Base-by-base conservation (phyloP, 2,113 vertebrate genomes). In the Anarrhichthys ocellatus region DNA sequence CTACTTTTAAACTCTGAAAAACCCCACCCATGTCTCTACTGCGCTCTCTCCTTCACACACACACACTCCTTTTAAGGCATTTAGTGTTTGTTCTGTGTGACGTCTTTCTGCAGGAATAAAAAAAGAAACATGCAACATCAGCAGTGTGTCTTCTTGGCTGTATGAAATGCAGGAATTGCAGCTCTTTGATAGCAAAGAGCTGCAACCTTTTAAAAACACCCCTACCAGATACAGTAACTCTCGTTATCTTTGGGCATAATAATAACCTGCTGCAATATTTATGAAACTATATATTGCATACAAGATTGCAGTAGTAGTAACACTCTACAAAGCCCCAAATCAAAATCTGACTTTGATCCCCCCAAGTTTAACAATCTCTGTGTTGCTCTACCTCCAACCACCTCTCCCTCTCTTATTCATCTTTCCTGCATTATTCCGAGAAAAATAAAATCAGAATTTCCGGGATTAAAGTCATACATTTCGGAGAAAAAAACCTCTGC, bases 21-120 rank as follows among this genome's bases (percentile, higher is more conserved):
- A 70, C 40, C 36, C 63, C 38, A 52, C 22, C 40, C 24, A 34
- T 10, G 18, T 64, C 24, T 48, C 52, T 2, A 6, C 63, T 18
- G 9, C 75, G 56, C 13, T 17, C 36, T 66, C 74, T 44, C 36
- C 27, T 73, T 48, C 58, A 38, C 54, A 56, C 22, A 56, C 22
- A 27, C 56, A 32, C 40, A 32, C 40, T 76, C 71, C 72, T 76
- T 84, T 72, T 77, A 71, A 81, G 80, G 70, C 42, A 42, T 83
- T 83, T 63, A 69, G 54, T 50, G 27, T n/a, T 63, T 1, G 34
- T 6, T 32, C 27, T 9, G 42, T 18, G 24, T 70, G 69, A 72
- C 63, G 58, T 65, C 48, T 72, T 48, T 76, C 70, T 71, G 36
- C 36, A 14, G 40, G 15, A 5, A 29, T 29, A 13, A 54, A 56